Base-by-base conservation (phyloP, 2,888 invertebrate species). In the Lordiphosa fenestrarum region DNA sequence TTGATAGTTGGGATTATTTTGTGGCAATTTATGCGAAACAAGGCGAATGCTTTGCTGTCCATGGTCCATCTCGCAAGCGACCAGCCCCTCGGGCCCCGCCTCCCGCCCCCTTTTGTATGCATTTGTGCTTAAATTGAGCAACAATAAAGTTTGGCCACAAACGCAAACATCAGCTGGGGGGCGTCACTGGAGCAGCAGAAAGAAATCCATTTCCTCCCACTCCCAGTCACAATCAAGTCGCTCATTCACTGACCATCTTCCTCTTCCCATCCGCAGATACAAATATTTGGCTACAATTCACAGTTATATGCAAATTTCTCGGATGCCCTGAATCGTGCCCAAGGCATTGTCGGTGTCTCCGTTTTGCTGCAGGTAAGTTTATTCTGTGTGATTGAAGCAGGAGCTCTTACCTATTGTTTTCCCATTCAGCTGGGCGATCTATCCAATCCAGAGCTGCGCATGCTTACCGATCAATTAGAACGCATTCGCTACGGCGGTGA, bases 261-360 rank as follows among this genome's bases (percentile, higher is more conserved):
- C 23, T 44, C 33, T 21, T 33, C 59, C 68, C 90, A 90, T 88
- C 93, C 94, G 73, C 94, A 98, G 98, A 95, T 98, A 88, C 98
- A 99, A 92, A 95, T 98, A 91, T 96, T 98, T 91, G 98, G 98
- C 84, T 99, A 97, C 92, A 99, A 99, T 91, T 96, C 97, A 62
- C 98, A 98, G 91, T 93, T 99, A 76, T 98, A 98, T 91, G 94
- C 94, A 86, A 98, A 98, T 92, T 97, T 97, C 91, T 95, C 97
- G 56, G 96, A 98, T 90, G 98, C 98, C 69, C 91, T 97, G 84
- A 95, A 95, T 88, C 94, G 96, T 89, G 96, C 98, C 67, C 96
- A 98, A 90, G 99, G 99, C 86, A 94, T 99, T 88, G 96, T 98
- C 74, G 98, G 96, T 67, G 95, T 99, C 87, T 96, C 98, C 65